Conservation (phyloP, 2,797 vertebrate genomes). For the Enteromius radiatus region DNA sequence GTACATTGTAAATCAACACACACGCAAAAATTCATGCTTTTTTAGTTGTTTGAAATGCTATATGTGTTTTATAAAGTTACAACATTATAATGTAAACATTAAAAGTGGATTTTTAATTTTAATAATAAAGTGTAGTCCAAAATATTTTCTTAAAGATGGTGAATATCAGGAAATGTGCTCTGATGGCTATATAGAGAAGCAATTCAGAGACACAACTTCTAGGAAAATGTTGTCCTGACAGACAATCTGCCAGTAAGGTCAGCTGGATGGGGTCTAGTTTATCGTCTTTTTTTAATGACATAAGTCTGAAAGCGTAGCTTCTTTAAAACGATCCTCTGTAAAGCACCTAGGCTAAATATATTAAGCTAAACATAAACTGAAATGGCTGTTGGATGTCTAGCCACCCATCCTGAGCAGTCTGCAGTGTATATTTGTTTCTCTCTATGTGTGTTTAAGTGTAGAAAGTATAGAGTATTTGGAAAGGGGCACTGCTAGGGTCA, state of each 20-base stretch:
- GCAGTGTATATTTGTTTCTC: slow-evolving; percentile 36
- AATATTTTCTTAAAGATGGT: neutral
- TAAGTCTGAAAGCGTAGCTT: neutral
- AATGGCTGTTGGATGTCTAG: neutral
- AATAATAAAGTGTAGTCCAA: neutral
- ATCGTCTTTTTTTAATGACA: neutral
- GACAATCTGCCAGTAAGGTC: neutral
- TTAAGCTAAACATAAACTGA: neutral
- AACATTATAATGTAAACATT: neutral
- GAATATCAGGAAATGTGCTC: neutral
- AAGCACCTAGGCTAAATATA: neutral
- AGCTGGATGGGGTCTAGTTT: neutral
- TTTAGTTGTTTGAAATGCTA: too few species aligned
- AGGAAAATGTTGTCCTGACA: neutral
- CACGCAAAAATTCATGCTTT: neutral
- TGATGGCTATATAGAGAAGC: neutral
- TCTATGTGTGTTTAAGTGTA: neutral
- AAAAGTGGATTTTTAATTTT: neutral
- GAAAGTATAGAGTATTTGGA: slow-evolving; percentile 10
- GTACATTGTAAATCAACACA: too few species aligned
- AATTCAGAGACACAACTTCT: neutral
- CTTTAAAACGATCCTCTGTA: neutral
- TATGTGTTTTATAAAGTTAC: neutral
- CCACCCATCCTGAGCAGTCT: neutral
- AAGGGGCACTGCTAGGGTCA: slow-evolving; percentile 47